Evolutionary conservation across 92 coral and sea anemone genomes (phyloP).

Genomic region (Porites cylindrica): DNA sequence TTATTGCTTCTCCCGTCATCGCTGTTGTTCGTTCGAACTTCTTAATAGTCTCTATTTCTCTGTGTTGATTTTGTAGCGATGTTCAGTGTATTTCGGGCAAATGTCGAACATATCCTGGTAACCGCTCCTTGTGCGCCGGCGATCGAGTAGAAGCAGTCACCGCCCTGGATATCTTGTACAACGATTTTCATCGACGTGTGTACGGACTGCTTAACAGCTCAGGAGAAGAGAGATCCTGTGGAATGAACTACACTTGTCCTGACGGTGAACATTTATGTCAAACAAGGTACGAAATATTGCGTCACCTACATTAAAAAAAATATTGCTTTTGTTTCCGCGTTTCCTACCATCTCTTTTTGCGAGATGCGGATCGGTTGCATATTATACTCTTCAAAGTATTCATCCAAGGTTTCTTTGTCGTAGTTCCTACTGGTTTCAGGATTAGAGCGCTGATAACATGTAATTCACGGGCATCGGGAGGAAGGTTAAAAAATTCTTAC

Average conservation of each 20-base stretch:
- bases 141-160: slow-evolving; percentile 99
- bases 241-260: slow-evolving; percentile 89
- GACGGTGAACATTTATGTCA: slow-evolving; percentile 93
- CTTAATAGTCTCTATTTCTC: not conserved
- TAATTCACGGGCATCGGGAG: no score
- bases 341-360: not conserved
- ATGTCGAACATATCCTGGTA: slow-evolving; percentile 76
- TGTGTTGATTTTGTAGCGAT: slow-evolving; percentile 53
- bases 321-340: not conserved
- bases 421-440: not conserved
- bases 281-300: slow-evolving; percentile 70
- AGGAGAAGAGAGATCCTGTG: slow-evolving; percentile 86
- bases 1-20: no score
- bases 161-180: slow-evolving; percentile 91
- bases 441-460: not conserved
- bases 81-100: slow-evolving; percentile 91
- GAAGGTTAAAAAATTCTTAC: no score
- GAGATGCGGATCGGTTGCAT: not conserved
- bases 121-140: slow-evolving; percentile 81
- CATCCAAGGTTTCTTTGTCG: not conserved
- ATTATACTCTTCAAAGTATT: not conserved
- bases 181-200: slow-evolving; percentile 91
- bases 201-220: slow-evolving; percentile 82
- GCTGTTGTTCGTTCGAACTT: no score
- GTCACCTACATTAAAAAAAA: not conserved